Conservation (phyloP, 2,888 invertebrate species). For the Kryphioiulus occultus region DNA sequence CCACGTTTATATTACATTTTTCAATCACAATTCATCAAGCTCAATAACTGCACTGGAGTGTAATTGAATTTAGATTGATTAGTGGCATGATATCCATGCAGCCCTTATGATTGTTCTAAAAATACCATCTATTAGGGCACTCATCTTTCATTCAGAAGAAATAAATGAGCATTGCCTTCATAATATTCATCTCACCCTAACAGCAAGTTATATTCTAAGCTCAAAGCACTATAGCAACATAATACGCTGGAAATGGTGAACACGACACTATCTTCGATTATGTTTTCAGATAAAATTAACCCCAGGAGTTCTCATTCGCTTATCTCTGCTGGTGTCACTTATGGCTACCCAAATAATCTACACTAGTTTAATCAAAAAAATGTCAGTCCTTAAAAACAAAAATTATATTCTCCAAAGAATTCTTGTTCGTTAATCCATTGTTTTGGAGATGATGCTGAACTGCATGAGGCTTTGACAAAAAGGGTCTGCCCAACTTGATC, state of each 20-base stretch:
- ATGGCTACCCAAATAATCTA: neutral
- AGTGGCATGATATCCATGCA: neutral
- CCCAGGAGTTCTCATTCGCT: neutral
- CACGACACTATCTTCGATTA: neutral
- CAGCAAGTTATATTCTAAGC: neutral
- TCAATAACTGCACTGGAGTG: neutral
- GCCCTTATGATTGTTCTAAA: neutral
- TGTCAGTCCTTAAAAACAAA: no score
- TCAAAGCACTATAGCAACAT: neutral
- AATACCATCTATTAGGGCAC: neutral
- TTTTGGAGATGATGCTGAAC: no score
- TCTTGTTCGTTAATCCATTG: no score
- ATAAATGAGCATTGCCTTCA: neutral
- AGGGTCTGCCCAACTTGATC: no score
- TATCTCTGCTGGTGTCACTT: neutral
- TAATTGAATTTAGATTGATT: neutral
- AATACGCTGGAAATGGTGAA: neutral
- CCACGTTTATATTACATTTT: neutral
- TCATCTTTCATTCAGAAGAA: neutral
- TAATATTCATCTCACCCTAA: neutral
- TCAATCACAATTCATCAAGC: neutral
- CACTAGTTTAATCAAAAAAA: no score
- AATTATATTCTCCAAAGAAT: no score
- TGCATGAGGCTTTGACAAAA: no score
- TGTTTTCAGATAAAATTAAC: neutral